Evolutionary conservation across 2,888 invertebrate genomes (phyloP).

Genomic region (Himalopsyche kuldschensis): DNA sequence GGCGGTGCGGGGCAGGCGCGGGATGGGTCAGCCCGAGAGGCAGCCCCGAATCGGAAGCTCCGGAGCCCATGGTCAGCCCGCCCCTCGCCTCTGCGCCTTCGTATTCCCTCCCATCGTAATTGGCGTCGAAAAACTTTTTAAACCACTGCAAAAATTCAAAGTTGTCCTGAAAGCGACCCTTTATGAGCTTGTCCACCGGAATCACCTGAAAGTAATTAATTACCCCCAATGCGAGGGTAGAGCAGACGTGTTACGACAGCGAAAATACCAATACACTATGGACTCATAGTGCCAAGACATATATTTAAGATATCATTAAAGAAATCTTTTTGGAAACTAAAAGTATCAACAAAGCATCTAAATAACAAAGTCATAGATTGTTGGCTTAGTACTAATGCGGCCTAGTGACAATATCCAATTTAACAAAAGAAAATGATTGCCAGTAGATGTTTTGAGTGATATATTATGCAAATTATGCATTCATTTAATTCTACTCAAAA

Average conservation of each 20-base stretch:
- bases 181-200: constrained; percentile 98
- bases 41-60: constrained; percentile 56
- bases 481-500: no score
- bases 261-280: no score
- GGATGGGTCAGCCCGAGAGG: constrained; percentile 50
- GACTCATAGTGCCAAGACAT: no score
- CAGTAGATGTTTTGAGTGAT: no score
- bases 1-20: constrained; percentile 41
- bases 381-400: no score
- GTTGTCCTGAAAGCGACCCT: constrained; percentile 99
- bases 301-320: no score
- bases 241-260: neutral
- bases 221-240: constrained; percentile 1
- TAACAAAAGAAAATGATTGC: no score
- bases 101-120: constrained; percentile 97
- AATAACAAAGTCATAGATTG: no score
- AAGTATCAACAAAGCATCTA: no score
- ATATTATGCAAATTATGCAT: no score
- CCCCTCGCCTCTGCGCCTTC: constrained; percentile 88
- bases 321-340: no score
- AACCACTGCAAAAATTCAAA: constrained; percentile 99
- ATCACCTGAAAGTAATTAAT: constrained; percentile 75
- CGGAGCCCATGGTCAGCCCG: constrained; percentile 77
- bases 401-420: no score
- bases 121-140: constrained; percentile 99